Evolutionary conservation across 2,888 invertebrate species (phyloP).

Genomic region (Ophion slaviceki): DNA sequence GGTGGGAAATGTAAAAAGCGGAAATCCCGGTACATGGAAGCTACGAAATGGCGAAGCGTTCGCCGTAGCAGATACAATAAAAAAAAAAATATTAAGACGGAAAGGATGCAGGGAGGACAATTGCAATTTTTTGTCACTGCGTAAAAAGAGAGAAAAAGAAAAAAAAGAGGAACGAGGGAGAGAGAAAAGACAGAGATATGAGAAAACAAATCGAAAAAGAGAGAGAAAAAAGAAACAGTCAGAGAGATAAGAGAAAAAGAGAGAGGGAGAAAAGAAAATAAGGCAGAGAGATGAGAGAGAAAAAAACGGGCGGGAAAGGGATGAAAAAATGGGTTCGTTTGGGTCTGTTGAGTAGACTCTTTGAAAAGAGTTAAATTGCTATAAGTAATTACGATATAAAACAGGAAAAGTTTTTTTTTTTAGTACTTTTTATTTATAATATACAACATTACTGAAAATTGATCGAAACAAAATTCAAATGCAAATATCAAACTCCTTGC

Average conservation of each 20-base stretch:
- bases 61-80: no score
- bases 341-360: conserved; percentile 14
- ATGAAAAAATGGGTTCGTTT: conserved; percentile 13
- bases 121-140: no score
- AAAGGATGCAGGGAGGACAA: no score
- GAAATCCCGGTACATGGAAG: no score
- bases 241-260: not conserved
- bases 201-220: no score
- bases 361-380: conserved; percentile 17
- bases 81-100: no score
- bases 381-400: conserved; percentile 25
- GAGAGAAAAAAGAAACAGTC: no score
- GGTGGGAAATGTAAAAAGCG: no score
- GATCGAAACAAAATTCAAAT: conserved; percentile 10
- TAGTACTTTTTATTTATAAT: conserved; percentile 18
- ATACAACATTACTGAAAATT: conserved; percentile 14
- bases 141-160: no score
- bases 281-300: not conserved
- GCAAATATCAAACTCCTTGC: conserved; percentile 5
- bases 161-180: no score
- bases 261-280: not conserved
- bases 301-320: not conserved
- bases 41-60: no score
- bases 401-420: conserved; percentile 10
- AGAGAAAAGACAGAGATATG: no score